Conservation (phyloP, 2,797 vertebrate species). For the Sternarchorhynchus goeldii region DNA sequence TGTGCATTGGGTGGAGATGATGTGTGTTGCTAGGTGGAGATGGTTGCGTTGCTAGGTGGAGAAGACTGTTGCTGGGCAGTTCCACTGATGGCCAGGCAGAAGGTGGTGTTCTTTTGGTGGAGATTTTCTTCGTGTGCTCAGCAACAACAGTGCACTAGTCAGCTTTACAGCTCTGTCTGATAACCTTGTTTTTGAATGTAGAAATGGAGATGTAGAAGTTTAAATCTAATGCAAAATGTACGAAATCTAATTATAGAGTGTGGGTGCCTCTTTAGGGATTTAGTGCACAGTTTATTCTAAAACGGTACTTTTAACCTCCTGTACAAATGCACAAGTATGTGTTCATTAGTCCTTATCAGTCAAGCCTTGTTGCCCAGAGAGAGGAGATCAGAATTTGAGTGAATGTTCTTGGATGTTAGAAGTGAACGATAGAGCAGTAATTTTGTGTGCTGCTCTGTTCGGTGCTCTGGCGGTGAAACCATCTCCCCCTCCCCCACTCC, state of each 20-base stretch:
- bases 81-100: not conserved
- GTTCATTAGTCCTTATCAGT: slow-evolving; percentile 29
- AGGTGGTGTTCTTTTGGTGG: not conserved
- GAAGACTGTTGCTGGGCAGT: slow-evolving; percentile 12
- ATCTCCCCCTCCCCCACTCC: not conserved
- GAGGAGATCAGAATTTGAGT: not conserved
- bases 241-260: not conserved
- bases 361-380: slow-evolving; percentile 2
- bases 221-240: not conserved
- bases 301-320: not conserved
- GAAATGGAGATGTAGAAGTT: not conserved
- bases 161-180: not conserved
- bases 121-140: not conserved
- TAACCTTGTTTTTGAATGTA: not conserved
- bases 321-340: slow-evolving; percentile 9
- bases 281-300: not conserved
- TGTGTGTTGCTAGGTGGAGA: not conserved
- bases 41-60: no score
- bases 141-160: not conserved
- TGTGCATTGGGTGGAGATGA: slow-evolving; percentile 19
- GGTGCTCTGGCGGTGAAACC: slow-evolving; percentile 23
- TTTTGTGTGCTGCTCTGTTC: not conserved
- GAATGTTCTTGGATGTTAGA: not conserved
- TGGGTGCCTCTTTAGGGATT: not conserved
- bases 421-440: not conserved